Conservation (phyloP, 2,113 vertebrate genomes). For the Toxotes jaculatrix region DNA sequence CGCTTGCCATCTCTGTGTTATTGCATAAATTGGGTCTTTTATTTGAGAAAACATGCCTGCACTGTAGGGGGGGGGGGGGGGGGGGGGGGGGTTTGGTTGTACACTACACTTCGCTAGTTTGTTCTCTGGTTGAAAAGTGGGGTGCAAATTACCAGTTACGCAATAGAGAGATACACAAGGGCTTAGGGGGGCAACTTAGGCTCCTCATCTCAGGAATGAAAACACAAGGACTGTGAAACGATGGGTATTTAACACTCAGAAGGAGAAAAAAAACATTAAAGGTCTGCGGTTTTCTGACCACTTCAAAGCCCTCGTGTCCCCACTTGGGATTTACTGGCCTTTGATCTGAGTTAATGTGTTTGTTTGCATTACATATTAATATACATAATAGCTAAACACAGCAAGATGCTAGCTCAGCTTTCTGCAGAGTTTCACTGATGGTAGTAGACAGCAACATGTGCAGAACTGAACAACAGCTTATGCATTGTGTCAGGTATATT, state of each 20-base stretch:
- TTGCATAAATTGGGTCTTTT: slow-evolving; percentile 66
- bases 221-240: slow-evolving; percentile 14
- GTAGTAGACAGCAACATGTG: slow-evolving; percentile 17
- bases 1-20: slow-evolving; percentile 31
- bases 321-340: slow-evolving; percentile 17
- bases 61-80: slow-evolving; percentile 37
- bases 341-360: slow-evolving; percentile 45
- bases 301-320: slow-evolving; percentile 50
- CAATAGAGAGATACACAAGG: slow-evolving; percentile 48
- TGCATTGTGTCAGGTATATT: slow-evolving; percentile 16
- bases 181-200: slow-evolving; percentile 28
- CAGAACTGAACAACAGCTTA: slow-evolving; percentile 27
- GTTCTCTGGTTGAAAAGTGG: slow-evolving; percentile 51
- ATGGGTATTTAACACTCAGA: slow-evolving; percentile 21
- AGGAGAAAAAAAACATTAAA: slow-evolving; percentile 31
- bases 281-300: slow-evolving; percentile 39
- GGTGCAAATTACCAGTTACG: slow-evolving; percentile 63
- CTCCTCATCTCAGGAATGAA: slow-evolving; percentile 38
- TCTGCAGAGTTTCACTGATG: slow-evolving; percentile 6
- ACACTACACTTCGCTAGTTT: slow-evolving; percentile 52
- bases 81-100: slow-evolving; percentile 42
- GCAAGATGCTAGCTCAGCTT: slow-evolving; percentile 27
- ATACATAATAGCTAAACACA: slow-evolving; percentile 29
- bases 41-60: slow-evolving; percentile 70
- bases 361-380: slow-evolving; percentile 53